These are phyloP conservation scores for Petrosia ficiformis DNA, from an alignment of 37 sponge, comb jelly and placozoan genomes.

Conservation along the genomic window DNA sequence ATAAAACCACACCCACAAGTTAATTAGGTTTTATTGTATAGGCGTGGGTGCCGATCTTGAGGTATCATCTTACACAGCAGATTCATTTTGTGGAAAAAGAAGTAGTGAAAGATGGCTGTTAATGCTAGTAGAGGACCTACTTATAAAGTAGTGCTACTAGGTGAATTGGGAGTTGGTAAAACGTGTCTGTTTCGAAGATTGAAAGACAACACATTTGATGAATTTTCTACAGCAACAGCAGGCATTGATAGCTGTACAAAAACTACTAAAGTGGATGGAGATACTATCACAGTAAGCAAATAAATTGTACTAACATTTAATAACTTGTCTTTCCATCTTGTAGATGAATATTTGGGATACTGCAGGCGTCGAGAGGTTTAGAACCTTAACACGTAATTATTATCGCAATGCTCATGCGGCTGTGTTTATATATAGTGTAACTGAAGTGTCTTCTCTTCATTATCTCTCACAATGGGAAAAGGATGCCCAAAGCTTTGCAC, in stretches of 20 bases:
- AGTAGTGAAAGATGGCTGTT: conserved; percentile 63
- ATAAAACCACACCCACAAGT: too few species aligned
- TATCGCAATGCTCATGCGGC: conserved; percentile 89
- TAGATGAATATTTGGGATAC: conserved; percentile 90
- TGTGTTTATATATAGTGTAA: conserved; percentile 84
- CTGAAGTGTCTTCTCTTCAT: conserved; percentile 80
- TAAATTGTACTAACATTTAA: not conserved
- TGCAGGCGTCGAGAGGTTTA: conserved; percentile 91
- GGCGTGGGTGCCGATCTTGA: too few species aligned
- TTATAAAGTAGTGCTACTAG: conserved; percentile 85
- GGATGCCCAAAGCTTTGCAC: conserved; percentile 80
- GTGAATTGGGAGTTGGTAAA: conserved; percentile 89
- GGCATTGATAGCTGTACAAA: conserved; percentile 89
- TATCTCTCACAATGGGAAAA: conserved; percentile 86
- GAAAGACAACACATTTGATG: conserved; percentile 86
- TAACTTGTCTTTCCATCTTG: not conserved
- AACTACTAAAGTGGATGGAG: conserved; percentile 61
- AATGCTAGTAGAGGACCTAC: conserved; percentile 66
- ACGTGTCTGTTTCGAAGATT: conserved; percentile 81
- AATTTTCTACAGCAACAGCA: conserved; percentile 80
- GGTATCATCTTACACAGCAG: too few species aligned
- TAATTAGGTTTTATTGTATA: too few species aligned
- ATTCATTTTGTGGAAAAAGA: too few species aligned
- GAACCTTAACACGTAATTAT: conserved; percentile 89
- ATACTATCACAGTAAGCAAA: conserved; percentile 66